These are phyloP conservation scores for Cottoperca gobio DNA, from an alignment of 2,797 vertebrate species.

Conservation along the genomic window DNA sequence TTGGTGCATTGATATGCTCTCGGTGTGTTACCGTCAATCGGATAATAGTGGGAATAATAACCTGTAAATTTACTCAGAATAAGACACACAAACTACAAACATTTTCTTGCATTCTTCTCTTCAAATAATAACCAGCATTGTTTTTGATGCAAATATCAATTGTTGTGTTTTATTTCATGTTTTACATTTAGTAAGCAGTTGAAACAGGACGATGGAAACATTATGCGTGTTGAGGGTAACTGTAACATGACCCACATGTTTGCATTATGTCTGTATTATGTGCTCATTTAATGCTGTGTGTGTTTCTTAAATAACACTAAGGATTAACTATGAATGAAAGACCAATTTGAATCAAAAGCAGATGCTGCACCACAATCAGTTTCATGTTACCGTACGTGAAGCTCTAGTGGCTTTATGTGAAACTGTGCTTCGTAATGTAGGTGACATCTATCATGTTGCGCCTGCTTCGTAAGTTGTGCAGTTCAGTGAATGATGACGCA, in stretches of 20 bases:
- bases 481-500: slow-evolving; percentile 14
- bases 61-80: neutral
- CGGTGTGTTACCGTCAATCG: neutral
- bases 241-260: slow-evolving; percentile 2
- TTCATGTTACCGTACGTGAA: slow-evolving; percentile 35
- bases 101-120: neutral
- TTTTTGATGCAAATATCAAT: neutral
- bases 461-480: slow-evolving; percentile 29
- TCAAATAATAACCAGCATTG: neutral
- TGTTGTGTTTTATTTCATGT: neutral
- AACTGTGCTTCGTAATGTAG: neutral
- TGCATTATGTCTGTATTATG: neutral
- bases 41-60: neutral
- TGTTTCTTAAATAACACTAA: slow-evolving; percentile 3
- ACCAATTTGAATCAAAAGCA: slow-evolving; percentile 27
- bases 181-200: neutral
- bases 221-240: neutral
- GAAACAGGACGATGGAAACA: neutral
- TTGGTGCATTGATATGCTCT: neutral
- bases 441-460: slow-evolving; percentile 24
- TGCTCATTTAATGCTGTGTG: neutral
- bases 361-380: slow-evolving; percentile 35
- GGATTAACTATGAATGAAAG: neutral
- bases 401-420: slow-evolving; percentile 36
- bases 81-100: no score